Evolutionary conservation across 1,140 invertebrate genomes (phyloP).

Genomic region (Scaptomyza montana): DNA sequence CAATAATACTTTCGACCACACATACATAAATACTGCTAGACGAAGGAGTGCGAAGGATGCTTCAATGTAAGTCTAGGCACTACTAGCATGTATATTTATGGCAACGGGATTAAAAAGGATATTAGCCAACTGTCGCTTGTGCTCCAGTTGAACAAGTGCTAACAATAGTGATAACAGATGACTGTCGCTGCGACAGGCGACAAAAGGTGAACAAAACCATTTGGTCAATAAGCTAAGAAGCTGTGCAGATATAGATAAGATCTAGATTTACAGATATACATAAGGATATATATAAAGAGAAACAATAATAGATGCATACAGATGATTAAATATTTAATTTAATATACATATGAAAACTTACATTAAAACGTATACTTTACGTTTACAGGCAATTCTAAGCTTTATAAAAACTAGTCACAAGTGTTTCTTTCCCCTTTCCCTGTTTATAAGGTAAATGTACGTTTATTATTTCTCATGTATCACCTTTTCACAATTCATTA

Average conservation of each 20-base stretch:
- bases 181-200: conserved; percentile 18
- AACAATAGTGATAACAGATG: conserved; percentile 38
- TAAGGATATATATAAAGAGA: background rate
- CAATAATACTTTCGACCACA: conserved; percentile 57
- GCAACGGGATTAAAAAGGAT: conserved; percentile 65
- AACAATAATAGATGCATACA: no score
- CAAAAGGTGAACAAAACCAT: conserved; percentile 21
- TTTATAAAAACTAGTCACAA: no score
- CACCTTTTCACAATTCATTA: no score
- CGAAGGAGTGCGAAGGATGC: conserved; percentile 10
- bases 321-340: no score
- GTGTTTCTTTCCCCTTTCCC: no score
- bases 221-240: background rate
- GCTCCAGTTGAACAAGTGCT: conserved; percentile 26
- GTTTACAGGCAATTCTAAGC: no score
- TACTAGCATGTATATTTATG: conserved; percentile 69
- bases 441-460: no score
- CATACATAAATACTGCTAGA: background rate
- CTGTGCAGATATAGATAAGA: background rate
- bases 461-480: no score
- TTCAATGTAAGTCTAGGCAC: conserved; percentile 37
- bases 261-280: background rate
- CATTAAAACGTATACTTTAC: no score
- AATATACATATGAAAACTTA: no score
- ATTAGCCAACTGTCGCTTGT: conserved; percentile 61